Percentiles rank a stretch among this genome's conserved stretches.
Evolutionary conservation across 2,797 vertebrate species (phyloP).

Genomic region (Anabacerthia variegaticeps): DNA sequence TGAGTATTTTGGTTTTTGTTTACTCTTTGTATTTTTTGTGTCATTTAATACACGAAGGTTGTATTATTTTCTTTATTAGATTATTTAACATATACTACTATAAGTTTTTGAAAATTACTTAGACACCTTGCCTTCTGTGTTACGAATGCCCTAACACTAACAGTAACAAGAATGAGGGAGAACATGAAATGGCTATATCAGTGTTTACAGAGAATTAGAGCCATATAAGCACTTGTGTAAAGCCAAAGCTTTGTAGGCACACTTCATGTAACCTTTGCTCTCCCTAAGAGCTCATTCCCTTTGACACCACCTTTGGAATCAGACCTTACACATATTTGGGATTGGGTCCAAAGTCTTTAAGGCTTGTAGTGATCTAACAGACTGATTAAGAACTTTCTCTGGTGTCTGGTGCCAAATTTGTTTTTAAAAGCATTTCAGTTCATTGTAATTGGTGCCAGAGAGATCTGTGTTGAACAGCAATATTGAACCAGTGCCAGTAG

Average conservation of each 20-base stretch:
- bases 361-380: not conserved
- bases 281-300: not conserved
- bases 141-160: not conserved
- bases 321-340: not conserved
- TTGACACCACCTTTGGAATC: not conserved
- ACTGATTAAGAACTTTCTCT: not conserved
- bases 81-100: not conserved
- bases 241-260: not conserved
- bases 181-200: not conserved
- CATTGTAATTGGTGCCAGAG: not conserved
- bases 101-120: not conserved
- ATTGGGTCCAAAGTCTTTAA: not conserved
- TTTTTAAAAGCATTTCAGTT: not conserved
- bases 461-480: not conserved
- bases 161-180: not conserved
- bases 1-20: not conserved
- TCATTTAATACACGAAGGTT: not conserved
- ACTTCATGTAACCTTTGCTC: not conserved
- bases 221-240: not conserved
- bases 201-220: not conserved
- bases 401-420: not conserved
- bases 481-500: not conserved
- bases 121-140: accelerated
- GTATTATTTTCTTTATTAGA: not conserved
- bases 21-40: not conserved